Percentiles rank a stretch among this genome's conserved stretches.
phyloP scores from a whole-genome alignment of 2,888 invertebrate genomes.

The Brassicogethes aeneus region DNA sequence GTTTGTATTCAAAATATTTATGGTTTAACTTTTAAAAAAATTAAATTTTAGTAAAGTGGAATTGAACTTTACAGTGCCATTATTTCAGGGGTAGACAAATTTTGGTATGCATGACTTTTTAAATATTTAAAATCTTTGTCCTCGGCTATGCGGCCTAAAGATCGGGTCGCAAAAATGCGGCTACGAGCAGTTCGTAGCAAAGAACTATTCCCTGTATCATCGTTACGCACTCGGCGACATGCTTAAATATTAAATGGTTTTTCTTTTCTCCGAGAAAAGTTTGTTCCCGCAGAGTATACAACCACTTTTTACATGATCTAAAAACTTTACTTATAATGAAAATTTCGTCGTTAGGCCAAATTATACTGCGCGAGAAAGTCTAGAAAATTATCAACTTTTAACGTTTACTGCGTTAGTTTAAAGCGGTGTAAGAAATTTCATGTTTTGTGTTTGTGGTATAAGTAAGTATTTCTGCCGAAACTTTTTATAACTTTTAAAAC shows the following conservation, averaged over 20 bases:
- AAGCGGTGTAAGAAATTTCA: too few relatives aligned
- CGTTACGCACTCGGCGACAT: slow-evolving; percentile 37
- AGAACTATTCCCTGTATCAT: slow-evolving; percentile 32
- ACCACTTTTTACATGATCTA: background rate
- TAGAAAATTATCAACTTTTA: background rate
- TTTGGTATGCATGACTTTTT: slow-evolving; percentile 27
- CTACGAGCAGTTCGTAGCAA: slow-evolving; percentile 10
- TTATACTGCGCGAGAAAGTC: background rate
- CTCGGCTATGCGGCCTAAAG: slow-evolving; percentile 12
- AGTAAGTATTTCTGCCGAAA: too few relatives aligned
- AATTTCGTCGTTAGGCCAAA: background rate
- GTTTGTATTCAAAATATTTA: too few relatives aligned
- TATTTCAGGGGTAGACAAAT: slow-evolving; percentile 6
- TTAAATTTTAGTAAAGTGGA: background rate
- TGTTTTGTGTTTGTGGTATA: too few relatives aligned
- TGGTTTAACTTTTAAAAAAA: too few relatives aligned
- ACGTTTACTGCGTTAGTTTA: background rate
- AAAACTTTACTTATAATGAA: background rate
- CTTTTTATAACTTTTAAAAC: too few relatives aligned
- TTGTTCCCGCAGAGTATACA: background rate
- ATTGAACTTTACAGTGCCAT: background rate
- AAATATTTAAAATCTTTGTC: slow-evolving; percentile 28
- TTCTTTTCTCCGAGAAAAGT: slow-evolving; percentile 8
- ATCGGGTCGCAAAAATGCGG: slow-evolving; percentile 9
- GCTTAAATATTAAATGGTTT: slow-evolving; percentile 38